phyloP scores from a whole-genome alignment of 2,797 vertebrate genomes.

The Phrynocephalus vlangalii region DNA sequence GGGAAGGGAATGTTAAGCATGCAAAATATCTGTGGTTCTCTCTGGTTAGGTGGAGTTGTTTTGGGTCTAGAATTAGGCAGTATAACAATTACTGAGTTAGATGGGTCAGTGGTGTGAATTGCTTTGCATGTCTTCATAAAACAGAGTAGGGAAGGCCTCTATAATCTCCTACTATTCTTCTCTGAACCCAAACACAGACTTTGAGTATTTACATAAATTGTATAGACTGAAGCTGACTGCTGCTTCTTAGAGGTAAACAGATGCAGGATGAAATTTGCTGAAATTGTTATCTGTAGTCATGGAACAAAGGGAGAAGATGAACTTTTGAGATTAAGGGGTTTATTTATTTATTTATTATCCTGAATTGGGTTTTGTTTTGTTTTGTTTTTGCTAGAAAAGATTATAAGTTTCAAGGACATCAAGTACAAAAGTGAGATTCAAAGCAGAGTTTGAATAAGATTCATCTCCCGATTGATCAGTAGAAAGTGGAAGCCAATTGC shows the following conservation, averaged over 20 bases:
- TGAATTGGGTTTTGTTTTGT: neutral
- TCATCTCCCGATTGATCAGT: slow-evolving; percentile 24
- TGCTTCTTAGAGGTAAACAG: neutral
- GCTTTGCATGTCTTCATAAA: neutral
- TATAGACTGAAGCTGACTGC: neutral
- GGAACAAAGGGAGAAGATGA: slow-evolving; percentile 9
- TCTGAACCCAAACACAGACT: neutral
- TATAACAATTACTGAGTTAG: neutral
- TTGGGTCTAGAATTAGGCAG: too few species aligned
- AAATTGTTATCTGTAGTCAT: neutral
- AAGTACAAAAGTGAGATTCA: slow-evolving; percentile 11
- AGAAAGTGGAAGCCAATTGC: neutral
- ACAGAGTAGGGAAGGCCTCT: neutral
- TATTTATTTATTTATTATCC: too few species aligned
- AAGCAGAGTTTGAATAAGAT: slow-evolving; percentile 29
- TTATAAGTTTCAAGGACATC: slow-evolving; percentile 5
- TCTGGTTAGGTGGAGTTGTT: neutral
- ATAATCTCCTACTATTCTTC: neutral
- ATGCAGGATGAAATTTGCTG: slow-evolving; percentile 10
- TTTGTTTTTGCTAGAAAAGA: neutral
- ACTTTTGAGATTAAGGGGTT: slow-evolving; percentile 5
- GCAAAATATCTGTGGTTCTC: neutral
- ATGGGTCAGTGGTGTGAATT: neutral
- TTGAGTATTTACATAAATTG: neutral
- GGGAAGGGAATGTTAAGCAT: neutral